Evolutionary conservation across 2,888 invertebrate genomes (phyloP).

Genomic region (Candidula unifasciata): DNA sequence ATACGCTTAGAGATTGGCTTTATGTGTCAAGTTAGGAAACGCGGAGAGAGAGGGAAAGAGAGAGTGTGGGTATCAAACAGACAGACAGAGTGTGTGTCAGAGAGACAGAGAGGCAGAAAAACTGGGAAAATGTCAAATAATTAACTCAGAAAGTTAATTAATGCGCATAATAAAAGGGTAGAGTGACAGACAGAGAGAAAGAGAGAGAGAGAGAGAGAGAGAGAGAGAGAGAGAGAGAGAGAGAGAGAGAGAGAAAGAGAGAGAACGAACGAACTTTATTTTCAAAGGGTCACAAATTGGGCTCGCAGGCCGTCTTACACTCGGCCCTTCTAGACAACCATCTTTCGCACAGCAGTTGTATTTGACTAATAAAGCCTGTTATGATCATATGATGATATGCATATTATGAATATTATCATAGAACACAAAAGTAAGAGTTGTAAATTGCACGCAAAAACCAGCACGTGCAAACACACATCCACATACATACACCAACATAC

Average conservation of each 20-base stretch:
- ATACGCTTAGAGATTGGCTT: no score
- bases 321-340: no score
- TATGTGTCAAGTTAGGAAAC: no score
- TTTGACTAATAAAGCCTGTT: no score
- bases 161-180: neutral
- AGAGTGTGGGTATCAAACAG: neutral
- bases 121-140: neutral
- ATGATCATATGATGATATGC: no score
- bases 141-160: neutral
- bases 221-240: constrained; percentile 1
- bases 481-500: neutral
- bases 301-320: no score
- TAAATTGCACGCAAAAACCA: neutral
- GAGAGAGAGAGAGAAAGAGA: neutral
- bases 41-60: neutral
- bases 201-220: constrained; percentile 1
- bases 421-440: neutral
- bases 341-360: no score
- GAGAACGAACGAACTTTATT: no score
- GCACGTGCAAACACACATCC: neutral
- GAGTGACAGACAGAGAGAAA: neutral
- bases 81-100: neutral
- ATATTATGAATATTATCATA: no score
- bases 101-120: constrained; percentile 12
- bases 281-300: no score